Conservation (phyloP, 1,140 invertebrate species). For the Anadara kagoshimensis region DNA sequence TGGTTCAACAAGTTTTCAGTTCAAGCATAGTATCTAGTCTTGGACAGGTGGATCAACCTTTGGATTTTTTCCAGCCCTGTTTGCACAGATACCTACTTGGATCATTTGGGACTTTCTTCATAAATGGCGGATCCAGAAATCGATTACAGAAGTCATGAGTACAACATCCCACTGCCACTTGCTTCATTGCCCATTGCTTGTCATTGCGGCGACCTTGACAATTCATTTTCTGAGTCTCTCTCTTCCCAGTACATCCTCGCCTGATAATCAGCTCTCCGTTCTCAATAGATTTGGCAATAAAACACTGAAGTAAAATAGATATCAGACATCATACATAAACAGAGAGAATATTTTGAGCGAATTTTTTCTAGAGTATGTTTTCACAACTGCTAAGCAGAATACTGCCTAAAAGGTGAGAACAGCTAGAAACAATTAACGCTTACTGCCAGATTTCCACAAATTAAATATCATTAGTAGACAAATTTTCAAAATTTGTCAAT, state of each 20-base stretch:
- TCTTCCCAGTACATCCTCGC: slow-evolving; percentile 22
- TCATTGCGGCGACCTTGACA: slow-evolving; percentile 24
- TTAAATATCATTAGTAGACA: too few relatives aligned
- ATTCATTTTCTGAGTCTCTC: slow-evolving; percentile 30
- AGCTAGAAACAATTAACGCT: too few relatives aligned
- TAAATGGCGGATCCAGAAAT: background rate
- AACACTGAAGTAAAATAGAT: too few relatives aligned
- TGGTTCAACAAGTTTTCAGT: background rate
- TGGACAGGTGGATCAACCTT: background rate
- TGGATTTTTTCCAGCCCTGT: background rate
- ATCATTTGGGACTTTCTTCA: background rate
- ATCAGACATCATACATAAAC: too few relatives aligned
- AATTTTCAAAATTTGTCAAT: too few relatives aligned
- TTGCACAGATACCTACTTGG: background rate
- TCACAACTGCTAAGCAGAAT: too few relatives aligned
- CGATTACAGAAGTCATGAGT: slow-evolving; percentile 20
- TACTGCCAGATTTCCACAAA: too few relatives aligned
- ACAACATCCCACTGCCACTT: slow-evolving; percentile 30
- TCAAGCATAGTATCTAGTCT: background rate
- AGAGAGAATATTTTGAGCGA: too few relatives aligned
- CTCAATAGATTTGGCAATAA: too few relatives aligned
- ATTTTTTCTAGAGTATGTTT: too few relatives aligned
- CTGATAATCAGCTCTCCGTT: background rate
- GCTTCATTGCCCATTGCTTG: background rate
- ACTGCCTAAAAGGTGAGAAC: too few relatives aligned